Conservation (phyloP, 2,888 invertebrate species). For the Diadromus collaris region DNA sequence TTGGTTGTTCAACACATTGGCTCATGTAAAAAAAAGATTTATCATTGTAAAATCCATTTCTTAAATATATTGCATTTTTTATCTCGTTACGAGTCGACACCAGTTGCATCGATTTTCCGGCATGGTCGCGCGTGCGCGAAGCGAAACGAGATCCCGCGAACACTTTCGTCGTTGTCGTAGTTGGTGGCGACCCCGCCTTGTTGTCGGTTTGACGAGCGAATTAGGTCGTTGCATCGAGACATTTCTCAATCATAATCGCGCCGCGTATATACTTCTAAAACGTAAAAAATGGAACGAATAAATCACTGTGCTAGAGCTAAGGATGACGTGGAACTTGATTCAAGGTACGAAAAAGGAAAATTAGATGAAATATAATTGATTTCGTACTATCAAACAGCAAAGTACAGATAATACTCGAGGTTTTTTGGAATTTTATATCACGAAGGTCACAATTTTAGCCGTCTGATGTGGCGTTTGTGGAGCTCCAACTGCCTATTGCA, state of each 20-base stretch:
- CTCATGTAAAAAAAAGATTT: too few species aligned
- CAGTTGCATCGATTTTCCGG: constrained; percentile 49
- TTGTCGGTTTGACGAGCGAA: constrained; percentile 38
- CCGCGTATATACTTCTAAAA: constrained; percentile 16
- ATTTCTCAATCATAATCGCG: constrained; percentile 34
- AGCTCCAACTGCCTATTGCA: not conserved
- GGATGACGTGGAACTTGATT: constrained; percentile 49
- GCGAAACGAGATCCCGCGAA: constrained; percentile 20
- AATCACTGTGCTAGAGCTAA: constrained; percentile 44
- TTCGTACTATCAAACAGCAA: not conserved
- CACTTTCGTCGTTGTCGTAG: constrained; percentile 21
- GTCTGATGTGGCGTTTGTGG: constrained; percentile 4
- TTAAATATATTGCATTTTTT: not conserved
- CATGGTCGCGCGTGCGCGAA: constrained; percentile 45
- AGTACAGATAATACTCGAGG: not conserved
- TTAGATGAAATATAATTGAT: not conserved
- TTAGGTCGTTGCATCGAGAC: constrained; percentile 32
- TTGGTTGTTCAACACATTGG: too few species aligned
- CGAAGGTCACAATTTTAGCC: constrained; percentile 27
- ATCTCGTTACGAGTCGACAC: not conserved
- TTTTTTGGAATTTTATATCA: not conserved
- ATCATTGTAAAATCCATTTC: not conserved
- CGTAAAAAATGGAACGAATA: constrained; percentile 46
- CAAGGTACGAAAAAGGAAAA: constrained; percentile 58
- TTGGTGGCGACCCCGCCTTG: constrained; percentile 46